These are phyloP conservation scores for Odiellus spinosus DNA, from an alignment of 2,888 invertebrate species.

Conservation along the genomic window DNA sequence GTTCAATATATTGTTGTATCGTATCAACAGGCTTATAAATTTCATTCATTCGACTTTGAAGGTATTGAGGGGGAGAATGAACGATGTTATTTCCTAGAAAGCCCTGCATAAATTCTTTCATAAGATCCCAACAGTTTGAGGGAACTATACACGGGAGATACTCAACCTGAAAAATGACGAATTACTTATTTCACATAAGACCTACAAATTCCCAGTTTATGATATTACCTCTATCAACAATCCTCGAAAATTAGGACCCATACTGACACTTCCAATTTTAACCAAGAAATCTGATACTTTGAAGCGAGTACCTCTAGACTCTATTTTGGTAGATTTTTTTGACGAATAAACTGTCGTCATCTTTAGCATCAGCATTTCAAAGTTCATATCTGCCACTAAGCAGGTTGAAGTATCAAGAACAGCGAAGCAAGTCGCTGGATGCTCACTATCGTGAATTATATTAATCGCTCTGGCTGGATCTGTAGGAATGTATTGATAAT, in stretches of 20 bases:
- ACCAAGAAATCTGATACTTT: conserved; percentile 70
- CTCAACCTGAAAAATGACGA: conserved; percentile 59
- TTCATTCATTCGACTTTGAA: conserved; percentile 56
- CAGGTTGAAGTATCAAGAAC: conserved; percentile 65
- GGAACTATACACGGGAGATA: conserved; percentile 80
- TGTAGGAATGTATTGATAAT: conserved; percentile 9
- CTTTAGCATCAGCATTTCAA: conserved; percentile 78
- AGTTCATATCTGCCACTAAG: conserved; percentile 73
- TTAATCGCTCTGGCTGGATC: conserved; percentile 51
- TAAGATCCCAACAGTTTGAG: conserved; percentile 73
- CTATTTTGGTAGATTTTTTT: conserved; percentile 53
- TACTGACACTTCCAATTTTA: conserved; percentile 79
- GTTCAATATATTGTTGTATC: conserved; percentile 82
- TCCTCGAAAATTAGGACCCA: conserved; percentile 85
- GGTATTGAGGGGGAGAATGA: conserved; percentile 53
- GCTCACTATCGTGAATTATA: conserved; percentile 87
- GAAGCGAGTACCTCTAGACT: conserved; percentile 53
- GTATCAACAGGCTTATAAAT: conserved; percentile 81
- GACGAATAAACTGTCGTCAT: conserved; percentile 71
- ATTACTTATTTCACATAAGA: not conserved
- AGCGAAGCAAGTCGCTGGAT: conserved; percentile 84
- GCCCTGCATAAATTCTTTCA: conserved; percentile 80
- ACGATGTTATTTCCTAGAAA: conserved; percentile 57
- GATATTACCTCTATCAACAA: conserved; percentile 62
- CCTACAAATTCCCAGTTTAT: no score